These are phyloP conservation scores for Cyphomyrmex costatus DNA, from an alignment of 1,140 invertebrate genomes.

Conservation along the genomic window DNA sequence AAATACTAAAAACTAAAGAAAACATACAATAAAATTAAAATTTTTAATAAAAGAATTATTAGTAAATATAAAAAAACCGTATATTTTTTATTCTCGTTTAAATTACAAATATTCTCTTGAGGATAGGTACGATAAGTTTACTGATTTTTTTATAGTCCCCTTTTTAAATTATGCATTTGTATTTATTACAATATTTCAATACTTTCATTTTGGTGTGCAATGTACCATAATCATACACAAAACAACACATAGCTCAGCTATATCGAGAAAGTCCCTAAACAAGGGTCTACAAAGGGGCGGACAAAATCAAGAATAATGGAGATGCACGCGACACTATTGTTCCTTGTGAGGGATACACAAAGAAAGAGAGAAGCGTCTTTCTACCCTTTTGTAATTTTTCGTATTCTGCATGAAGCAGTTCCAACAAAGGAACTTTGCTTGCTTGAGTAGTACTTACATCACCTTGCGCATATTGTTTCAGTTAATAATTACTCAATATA, in stretches of 20 bases:
- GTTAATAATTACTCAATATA: conserved; percentile 18
- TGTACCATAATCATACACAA: too few relatives aligned
- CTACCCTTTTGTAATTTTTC: conserved; percentile 62
- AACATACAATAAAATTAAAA: background rate
- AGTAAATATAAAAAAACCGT: background rate
- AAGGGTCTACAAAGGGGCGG: conserved; percentile 46
- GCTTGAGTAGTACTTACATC: conserved; percentile 53
- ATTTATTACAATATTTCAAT: conserved; percentile 15
- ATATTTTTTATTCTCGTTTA: background rate
- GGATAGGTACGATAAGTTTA: background rate
- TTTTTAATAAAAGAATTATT: background rate
- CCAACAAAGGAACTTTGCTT: conserved; percentile 63
- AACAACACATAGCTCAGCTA: conserved; percentile 25
- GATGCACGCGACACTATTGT: conserved; percentile 75
- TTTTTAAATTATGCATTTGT: conserved; percentile 27
- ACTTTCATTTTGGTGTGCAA: background rate
- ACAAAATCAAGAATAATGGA: conserved; percentile 58
- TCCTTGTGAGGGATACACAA: conserved; percentile 72
- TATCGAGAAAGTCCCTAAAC: conserved; percentile 50
- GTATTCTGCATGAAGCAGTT: conserved; percentile 67
- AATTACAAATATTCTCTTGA: background rate
- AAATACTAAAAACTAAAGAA: too few relatives aligned
- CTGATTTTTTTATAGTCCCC: background rate
- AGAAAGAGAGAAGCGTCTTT: conserved; percentile 63
- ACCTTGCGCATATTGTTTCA: conserved; percentile 1